phyloP scores from a whole-genome alignment of 1,140 invertebrate genomes.

The Venturia canescens region DNA sequence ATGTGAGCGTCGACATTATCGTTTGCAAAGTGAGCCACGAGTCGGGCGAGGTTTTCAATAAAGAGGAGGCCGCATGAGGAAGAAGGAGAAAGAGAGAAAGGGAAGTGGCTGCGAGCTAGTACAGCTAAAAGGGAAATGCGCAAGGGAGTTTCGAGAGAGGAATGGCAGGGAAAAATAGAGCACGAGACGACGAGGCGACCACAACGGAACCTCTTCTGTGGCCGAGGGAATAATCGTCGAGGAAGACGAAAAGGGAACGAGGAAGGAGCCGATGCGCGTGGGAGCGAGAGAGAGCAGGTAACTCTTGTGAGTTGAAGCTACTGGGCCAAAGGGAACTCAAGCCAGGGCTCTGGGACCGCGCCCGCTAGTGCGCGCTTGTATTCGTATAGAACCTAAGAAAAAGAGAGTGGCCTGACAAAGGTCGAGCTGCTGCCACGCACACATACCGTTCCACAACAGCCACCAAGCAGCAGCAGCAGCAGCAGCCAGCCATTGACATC shows the following conservation, averaged over 20 bases:
- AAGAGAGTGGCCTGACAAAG: constrained; percentile 72
- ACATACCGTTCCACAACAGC: constrained; percentile 53
- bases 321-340: constrained; percentile 42
- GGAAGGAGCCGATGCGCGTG: constrained; percentile 28
- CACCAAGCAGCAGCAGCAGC: constrained; percentile 52
- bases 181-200: constrained; percentile 47
- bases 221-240: constrained; percentile 47
- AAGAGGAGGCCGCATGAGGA: not conserved
- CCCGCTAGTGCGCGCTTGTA: not conserved
- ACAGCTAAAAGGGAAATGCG: constrained; percentile 24
- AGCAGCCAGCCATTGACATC: constrained; percentile 71
- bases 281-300: constrained; percentile 48
- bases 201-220: constrained; percentile 46
- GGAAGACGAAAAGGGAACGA: constrained; percentile 49
- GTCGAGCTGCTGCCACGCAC: constrained; percentile 62
- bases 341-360: constrained; percentile 18
- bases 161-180: constrained; percentile 37
- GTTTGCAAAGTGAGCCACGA: constrained; percentile 52
- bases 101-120: not conserved
- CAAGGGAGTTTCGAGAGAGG: constrained; percentile 13
- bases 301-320: not conserved
- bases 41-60: not conserved
- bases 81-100: constrained; percentile 21
- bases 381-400: constrained; percentile 47
- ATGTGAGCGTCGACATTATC: constrained; percentile 64